A percentile compares a stretch with the other conserved stretches of the same genome.
Conservation (phyloP, 2,797 vertebrate species). For the Sebastes hubbsi region DNA sequence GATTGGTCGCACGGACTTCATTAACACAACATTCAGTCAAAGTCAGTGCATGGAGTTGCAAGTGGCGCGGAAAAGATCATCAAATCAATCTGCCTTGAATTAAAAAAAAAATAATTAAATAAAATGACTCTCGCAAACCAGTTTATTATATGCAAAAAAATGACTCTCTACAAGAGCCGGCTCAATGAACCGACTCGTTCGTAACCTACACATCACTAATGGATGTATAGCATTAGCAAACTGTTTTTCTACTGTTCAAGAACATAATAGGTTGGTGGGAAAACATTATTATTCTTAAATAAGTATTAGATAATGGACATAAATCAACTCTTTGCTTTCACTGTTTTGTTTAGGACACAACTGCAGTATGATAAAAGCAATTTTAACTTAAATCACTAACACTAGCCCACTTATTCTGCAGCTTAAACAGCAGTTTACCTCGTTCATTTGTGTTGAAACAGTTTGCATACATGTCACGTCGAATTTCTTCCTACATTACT, state of each 20-base stretch:
- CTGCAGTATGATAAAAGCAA: neutral
- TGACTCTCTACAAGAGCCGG: no score
- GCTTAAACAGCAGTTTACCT: neutral
- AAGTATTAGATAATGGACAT: neutral
- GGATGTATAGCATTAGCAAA: neutral
- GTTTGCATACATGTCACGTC: neutral
- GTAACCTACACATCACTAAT: no score
- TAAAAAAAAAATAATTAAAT: no score
- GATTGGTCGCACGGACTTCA: no score
- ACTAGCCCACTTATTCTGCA: neutral
- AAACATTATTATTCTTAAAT: neutral
- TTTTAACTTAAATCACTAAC: neutral
- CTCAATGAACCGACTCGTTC: no score
- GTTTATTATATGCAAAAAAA: no score
- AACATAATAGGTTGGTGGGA: neutral
- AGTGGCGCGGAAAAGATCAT: no score
- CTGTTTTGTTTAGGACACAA: neutral
- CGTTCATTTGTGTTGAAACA: neutral
- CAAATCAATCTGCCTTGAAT: no score
- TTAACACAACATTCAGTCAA: no score
- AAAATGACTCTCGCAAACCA: no score
- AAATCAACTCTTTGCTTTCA: neutral
- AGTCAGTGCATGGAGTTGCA: no score
- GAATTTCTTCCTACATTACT: neutral
- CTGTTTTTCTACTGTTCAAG: neutral